phyloP scores from a whole-genome alignment of 2,888 invertebrate genomes.

The Drosophila subsilvestris region DNA sequence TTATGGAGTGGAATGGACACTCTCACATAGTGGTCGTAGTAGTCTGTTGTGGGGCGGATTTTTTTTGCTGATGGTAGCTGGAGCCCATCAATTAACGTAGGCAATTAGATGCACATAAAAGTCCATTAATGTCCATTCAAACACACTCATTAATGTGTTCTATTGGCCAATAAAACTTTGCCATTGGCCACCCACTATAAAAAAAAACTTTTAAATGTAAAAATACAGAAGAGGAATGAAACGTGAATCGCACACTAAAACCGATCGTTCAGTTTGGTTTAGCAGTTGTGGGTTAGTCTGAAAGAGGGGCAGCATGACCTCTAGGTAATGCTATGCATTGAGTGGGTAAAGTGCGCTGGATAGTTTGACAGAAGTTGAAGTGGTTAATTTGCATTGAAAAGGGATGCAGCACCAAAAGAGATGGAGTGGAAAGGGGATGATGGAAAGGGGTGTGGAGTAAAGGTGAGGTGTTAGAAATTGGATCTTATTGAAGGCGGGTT shows the following conservation, averaged over 20 bases:
- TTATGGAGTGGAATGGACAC: conserved; percentile 1
- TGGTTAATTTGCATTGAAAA: conserved; percentile 22
- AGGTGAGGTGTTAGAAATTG: no score
- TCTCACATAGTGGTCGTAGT: neutral
- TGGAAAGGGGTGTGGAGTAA: neutral
- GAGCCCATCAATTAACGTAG: conserved; percentile 47
- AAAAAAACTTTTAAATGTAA: conserved; percentile 6
- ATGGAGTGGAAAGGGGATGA: neutral
- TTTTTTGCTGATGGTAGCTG: neutral
- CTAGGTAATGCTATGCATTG: conserved; percentile 57
- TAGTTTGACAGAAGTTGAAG: conserved; percentile 14
- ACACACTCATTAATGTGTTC: conserved; percentile 55
- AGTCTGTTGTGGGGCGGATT: conserved; percentile 8
- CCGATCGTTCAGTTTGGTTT: conserved; percentile 16
- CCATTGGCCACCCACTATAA: conserved; percentile 9
- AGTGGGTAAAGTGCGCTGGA: neutral
- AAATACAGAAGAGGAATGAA: conserved; percentile 37
- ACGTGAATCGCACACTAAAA: conserved; percentile 61
- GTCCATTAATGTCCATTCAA: conserved; percentile 41
- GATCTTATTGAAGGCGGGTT: neutral
- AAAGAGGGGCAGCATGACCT: neutral
- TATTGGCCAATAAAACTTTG: conserved; percentile 64
- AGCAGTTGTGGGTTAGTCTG: neutral
- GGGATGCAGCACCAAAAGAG: neutral
- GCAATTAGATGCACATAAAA: conserved; percentile 49